Evolutionary conservation across 2,888 invertebrate genomes (phyloP).

Genomic region (Dasysyrphus albostriatus): DNA sequence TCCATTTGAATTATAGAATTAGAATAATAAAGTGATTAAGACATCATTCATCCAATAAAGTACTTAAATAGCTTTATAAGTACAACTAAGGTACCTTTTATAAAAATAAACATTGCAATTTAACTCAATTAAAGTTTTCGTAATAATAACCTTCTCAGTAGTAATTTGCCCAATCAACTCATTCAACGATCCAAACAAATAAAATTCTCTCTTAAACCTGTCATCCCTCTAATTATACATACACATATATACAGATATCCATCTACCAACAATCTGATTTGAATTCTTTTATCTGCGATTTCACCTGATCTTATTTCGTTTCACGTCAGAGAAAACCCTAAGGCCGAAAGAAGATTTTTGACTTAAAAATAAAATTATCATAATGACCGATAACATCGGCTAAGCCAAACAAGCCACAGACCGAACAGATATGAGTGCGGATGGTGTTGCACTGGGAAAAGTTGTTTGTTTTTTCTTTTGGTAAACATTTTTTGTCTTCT

Average conservation of each 20-base stretch:
- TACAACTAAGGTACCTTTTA: slow-evolving; percentile 6
- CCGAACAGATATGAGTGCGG: neutral
- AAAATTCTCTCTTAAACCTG: slow-evolving; percentile 20
- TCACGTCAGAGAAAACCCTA: slow-evolving; percentile 12
- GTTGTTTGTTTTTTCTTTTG: neutral
- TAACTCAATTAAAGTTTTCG: slow-evolving; percentile 55
- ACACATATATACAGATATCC: too few relatives aligned
- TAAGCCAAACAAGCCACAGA: slow-evolving; percentile 3
- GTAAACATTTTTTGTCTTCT: neutral
- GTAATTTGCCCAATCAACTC: slow-evolving; percentile 49
- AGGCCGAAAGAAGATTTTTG: slow-evolving; percentile 45
- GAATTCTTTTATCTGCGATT: slow-evolving; percentile 37
- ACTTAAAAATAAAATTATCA: slow-evolving; percentile 38
- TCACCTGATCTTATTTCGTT: slow-evolving; percentile 61
- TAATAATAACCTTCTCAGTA: slow-evolving; percentile 32
- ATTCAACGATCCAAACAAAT: slow-evolving; percentile 28
- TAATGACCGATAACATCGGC: slow-evolving; percentile 64
- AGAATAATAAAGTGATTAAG: neutral
- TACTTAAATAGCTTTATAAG: slow-evolving; percentile 39
- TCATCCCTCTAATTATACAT: slow-evolving; percentile 39
- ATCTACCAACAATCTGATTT: slow-evolving; percentile 15
- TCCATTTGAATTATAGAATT: neutral
- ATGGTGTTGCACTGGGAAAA: slow-evolving; percentile 31
- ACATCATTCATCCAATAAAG: slow-evolving; percentile 27
- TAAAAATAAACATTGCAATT: slow-evolving; percentile 36